Evolutionary conservation across 1,140 invertebrate genomes (phyloP).

Genomic region (Phthorimaea operculella): DNA sequence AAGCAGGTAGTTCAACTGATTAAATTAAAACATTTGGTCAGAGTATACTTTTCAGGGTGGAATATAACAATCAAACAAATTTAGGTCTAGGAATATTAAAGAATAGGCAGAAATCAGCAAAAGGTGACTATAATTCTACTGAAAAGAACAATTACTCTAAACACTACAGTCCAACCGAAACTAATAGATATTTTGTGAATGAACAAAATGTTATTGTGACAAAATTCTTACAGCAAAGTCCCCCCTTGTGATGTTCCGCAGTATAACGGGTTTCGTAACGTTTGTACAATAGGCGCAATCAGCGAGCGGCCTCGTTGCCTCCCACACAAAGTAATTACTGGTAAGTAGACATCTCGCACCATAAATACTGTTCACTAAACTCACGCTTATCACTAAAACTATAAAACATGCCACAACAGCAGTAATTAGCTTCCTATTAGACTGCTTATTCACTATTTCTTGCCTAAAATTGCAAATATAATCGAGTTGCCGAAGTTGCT

Average conservation of each 20-base stretch:
- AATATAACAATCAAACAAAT: too few relatives aligned
- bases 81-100: too few relatives aligned
- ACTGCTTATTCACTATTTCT: constrained; percentile 19
- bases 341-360: constrained; percentile 78
- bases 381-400: constrained; percentile 28
- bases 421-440: constrained; percentile 24
- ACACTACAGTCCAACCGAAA: too few relatives aligned
- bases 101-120: too few relatives aligned
- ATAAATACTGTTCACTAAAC: constrained; percentile 41
- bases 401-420: constrained; percentile 26
- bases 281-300: constrained; percentile 82
- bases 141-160: too few relatives aligned
- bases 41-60: too few relatives aligned
- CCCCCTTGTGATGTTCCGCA: constrained; percentile 73
- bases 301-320: constrained; percentile 84
- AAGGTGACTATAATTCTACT: too few relatives aligned
- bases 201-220: too few relatives aligned
- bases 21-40: too few relatives aligned
- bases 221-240: constrained; percentile 69
- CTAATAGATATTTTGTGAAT: too few relatives aligned
- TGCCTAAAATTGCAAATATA: constrained; percentile 31
- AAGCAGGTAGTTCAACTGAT: too few relatives aligned
- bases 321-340: constrained; percentile 87
- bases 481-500: constrained; percentile 32
- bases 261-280: constrained; percentile 70